Conservation (phyloP, 2,797 vertebrate genomes). For the Rhadinocentrus ornatus region DNA sequence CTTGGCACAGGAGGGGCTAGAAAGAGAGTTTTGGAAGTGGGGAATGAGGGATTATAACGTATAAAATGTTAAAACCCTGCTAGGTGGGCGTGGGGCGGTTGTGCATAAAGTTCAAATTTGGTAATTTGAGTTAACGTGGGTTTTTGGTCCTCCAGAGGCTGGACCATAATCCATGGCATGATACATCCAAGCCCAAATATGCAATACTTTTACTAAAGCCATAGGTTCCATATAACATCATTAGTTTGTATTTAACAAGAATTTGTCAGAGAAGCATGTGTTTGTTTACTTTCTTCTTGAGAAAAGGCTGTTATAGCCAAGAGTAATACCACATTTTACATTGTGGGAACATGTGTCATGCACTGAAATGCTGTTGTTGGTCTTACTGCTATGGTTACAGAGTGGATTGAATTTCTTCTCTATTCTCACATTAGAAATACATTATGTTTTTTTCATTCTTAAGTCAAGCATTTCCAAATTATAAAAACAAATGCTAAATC, state of each 20-base stretch:
- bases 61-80: constrained; percentile 87
- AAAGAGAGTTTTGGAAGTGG: constrained; percentile 74
- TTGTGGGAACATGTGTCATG: constrained; percentile 71
- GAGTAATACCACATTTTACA: constrained; percentile 72
- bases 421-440: constrained; percentile 43
- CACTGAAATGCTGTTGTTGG: constrained; percentile 61
- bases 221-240: constrained; percentile 86
- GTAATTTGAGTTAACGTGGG: constrained; percentile 88
- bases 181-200: constrained; percentile 88
- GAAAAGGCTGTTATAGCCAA: constrained; percentile 72
- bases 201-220: constrained; percentile 87
- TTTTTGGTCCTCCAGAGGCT: constrained; percentile 88
- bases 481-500: constrained; percentile 63
- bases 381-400: constrained; percentile 65
- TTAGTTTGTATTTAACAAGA: constrained; percentile 80
- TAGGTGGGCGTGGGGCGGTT: constrained; percentile 77
- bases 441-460: constrained; percentile 25
- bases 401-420: constrained; percentile 61
- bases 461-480: constrained; percentile 41
- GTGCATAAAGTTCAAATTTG: constrained; percentile 87
- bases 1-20: constrained; percentile 79
- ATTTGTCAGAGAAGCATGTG: constrained; percentile 78
- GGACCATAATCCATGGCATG: constrained; percentile 85
- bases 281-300: constrained; percentile 64
- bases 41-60: constrained; percentile 86